Conservation (phyloP, 2,888 invertebrate genomes). For the Idaea straminata region DNA sequence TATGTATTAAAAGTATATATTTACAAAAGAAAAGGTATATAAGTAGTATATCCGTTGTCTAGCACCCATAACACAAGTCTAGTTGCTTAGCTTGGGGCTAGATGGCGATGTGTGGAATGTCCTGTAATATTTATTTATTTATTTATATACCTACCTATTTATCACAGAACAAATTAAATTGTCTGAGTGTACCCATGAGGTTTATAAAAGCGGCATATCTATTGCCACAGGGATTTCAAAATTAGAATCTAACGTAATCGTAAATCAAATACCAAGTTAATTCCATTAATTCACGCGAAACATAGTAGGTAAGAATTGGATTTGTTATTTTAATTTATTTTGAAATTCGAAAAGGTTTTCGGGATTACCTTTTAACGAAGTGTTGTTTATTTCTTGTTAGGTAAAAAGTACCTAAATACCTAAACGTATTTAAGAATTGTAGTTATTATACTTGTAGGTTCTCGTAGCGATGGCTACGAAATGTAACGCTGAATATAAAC, state of each 20-base stretch:
- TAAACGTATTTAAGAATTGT: neutral
- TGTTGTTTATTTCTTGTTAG: neutral
- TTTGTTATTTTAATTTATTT: neutral
- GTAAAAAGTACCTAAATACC: neutral
- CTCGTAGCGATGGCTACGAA: no score
- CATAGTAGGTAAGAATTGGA: neutral
- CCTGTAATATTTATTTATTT: no score
- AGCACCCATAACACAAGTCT: no score
- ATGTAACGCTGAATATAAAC: no score
- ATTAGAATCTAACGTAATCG: constrained; percentile 11
- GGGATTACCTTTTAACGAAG: neutral
- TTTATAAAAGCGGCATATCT: neutral
- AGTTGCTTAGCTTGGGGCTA: no score
- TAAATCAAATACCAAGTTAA: constrained; percentile 15
- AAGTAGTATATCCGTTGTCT: no score
- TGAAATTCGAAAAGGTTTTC: neutral
- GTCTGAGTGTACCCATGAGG: neutral
- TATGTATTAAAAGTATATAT: no score
- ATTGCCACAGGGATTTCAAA: constrained; percentile 13
- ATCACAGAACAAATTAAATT: neutral
- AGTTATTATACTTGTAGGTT: neutral
- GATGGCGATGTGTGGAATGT: no score
- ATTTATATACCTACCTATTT: neutral
- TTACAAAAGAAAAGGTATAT: no score
- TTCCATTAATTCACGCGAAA: constrained; percentile 14